A percentile compares a stretch with the other conserved stretches of the same genome.
phyloP scores from a whole-genome alignment of 2,797 vertebrate genomes.

The Taeniopygia guttata region DNA sequence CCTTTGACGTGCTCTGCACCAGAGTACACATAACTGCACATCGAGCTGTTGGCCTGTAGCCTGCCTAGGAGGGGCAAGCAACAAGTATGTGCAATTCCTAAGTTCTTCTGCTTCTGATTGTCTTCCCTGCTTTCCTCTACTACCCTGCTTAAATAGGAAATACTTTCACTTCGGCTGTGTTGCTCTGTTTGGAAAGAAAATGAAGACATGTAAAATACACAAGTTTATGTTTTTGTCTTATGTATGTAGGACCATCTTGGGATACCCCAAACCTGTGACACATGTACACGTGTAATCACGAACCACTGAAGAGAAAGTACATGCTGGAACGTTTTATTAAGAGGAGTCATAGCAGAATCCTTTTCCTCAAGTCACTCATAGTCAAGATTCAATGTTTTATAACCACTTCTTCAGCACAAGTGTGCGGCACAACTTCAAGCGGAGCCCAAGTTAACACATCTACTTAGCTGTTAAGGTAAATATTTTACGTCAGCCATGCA shows the following conservation, averaged over 20 bases:
- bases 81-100: not conserved
- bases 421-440: not conserved
- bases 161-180: not conserved
- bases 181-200: not conserved
- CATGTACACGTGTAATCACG: fast-evolving
- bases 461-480: not conserved
- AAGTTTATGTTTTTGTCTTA: not conserved
- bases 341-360: not conserved
- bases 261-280: not conserved
- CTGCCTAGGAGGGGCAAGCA: not conserved
- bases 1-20: not conserved
- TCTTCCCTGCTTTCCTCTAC: not conserved
- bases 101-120: not conserved
- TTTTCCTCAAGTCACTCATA: not conserved
- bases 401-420: not conserved
- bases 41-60: not conserved
- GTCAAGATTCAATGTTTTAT: not conserved
- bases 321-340: not conserved
- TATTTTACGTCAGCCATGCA: not conserved
- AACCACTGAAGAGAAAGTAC: not conserved
- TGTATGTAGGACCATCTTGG: not conserved
- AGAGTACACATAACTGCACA: not conserved
- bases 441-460: not conserved
- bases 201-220: not conserved
- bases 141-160: not conserved